Evolutionary conservation across 1,140 invertebrate genomes (phyloP).

Genomic region (Hydropsyche tenuis): DNA sequence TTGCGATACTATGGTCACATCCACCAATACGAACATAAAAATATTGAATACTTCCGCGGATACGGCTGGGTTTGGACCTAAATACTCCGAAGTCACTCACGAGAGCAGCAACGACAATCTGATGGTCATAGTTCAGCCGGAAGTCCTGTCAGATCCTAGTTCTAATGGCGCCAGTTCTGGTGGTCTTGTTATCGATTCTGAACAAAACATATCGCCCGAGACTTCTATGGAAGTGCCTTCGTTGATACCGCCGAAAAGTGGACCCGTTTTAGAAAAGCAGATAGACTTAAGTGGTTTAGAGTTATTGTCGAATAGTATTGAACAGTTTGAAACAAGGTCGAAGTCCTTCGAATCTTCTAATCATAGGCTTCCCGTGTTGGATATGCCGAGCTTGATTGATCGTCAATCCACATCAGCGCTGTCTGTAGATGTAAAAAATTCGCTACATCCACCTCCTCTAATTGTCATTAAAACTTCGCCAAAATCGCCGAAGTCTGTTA

Average conservation of each 20-base stretch:
- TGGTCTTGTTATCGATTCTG: conserved; percentile 58
- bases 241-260: conserved; percentile 35
- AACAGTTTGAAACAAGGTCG: conserved; percentile 68
- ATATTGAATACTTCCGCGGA: conserved; percentile 20
- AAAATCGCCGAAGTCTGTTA: conserved; percentile 55
- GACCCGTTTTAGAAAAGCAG: conserved; percentile 52
- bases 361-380: conserved; percentile 31
- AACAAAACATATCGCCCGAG: conserved; percentile 52
- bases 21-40: conserved; percentile 9
- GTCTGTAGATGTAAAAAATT: conserved; percentile 40
- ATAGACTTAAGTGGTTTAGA: conserved; percentile 81
- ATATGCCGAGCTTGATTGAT: conserved; percentile 41
- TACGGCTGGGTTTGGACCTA: conserved; percentile 48
- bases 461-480: conserved; percentile 59
- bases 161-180: conserved; percentile 54
- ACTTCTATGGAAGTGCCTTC: conserved; percentile 37
- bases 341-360: conserved; percentile 49
- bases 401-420: conserved; percentile 17
- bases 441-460: conserved; percentile 42
- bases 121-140: conserved; percentile 55
- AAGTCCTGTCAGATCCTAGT: conserved; percentile 53
- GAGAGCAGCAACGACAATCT: conserved; percentile 56
- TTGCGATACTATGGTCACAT: background rate
- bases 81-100: conserved; percentile 45
- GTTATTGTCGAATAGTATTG: conserved; percentile 81